Base-by-base conservation (phyloP, 2,888 invertebrate species). In the Drosophila anceps region DNA sequence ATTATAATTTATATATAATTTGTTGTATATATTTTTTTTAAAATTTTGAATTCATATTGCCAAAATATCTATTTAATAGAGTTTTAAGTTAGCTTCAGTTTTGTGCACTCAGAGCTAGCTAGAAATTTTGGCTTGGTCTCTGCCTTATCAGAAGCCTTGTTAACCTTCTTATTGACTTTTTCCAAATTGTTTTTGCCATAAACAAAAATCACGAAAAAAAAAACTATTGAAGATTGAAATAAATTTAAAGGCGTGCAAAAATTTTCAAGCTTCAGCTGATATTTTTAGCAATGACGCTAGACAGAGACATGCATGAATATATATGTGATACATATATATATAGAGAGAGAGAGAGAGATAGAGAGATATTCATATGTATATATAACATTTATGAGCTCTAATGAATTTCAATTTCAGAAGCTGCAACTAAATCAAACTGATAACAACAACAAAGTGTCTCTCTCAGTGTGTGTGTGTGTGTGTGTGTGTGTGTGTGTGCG, bases 251-350 rank as follows among this genome's bases (percentile, higher is more conserved):
- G 64, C 54, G 15, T 55, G 39, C 48, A 50, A 50, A 54, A 68
- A 74, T 62, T 76, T 54, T 43, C 48, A 66, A 59, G 69, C 53
- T 53, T 27, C 37, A n/a, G 24, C n/a, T 37, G 35, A 53, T 84
- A 89, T 87, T 89, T 84, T 87, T 88, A 88, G 88, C 66, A 64
- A 79, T 84, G 84, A 84, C 72, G 72, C 62, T 67, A 69, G 46
- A 70, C 65, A 61, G 53, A 43, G 44, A 46, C 20, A 58, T 50
- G 31, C 20, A 58, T 50, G 31, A 48, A 50, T 24, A 20, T 33
- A 15, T 35, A 12, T 20, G n/a, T n/a, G n/a, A 33, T 10, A 46
- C 2, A 27, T 1, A 24, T 46, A 39, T 15, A n/a, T 18, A 29
- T 7, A 18, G 9, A 37, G n/a, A n/a, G n/a, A n/a, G n/a, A n/a